Percentiles rank a stretch among this genome's conserved stretches.
phyloP scores from a whole-genome alignment of 2,113 vertebrate species.

The Sander lucioperca region DNA sequence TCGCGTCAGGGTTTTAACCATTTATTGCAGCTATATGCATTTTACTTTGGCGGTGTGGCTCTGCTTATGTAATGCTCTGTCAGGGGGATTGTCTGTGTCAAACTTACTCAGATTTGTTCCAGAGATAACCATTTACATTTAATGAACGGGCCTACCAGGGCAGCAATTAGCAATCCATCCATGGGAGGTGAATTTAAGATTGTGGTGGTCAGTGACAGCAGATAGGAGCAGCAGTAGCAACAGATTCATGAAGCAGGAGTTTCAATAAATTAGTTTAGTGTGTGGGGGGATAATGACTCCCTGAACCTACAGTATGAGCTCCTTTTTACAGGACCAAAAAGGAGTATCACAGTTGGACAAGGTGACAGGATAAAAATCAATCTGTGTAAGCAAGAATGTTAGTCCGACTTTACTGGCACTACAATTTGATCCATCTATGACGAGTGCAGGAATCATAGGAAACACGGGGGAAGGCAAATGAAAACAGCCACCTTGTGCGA shows the following conservation, averaged over 20 bases:
- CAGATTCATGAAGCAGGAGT: constrained; percentile 6
- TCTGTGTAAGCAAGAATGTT: constrained; percentile 13
- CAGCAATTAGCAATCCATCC: constrained; percentile 1
- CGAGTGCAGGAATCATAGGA: constrained; percentile 57
- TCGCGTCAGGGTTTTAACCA: neutral
- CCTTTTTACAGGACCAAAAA: constrained; percentile 30
- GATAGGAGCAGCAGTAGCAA: neutral
- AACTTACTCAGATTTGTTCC: too few relatives aligned
- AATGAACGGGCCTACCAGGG: neutral
- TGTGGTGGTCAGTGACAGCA: constrained; percentile 15
- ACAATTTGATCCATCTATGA: constrained; percentile 63
- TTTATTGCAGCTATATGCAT: neutral
- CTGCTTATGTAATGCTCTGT: neutral
- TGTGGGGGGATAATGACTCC: constrained; percentile 6
- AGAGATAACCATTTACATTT: neutral
- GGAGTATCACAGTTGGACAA: neutral
- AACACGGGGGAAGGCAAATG: constrained; percentile 70
- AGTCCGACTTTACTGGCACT: constrained; percentile 49
- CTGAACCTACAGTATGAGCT: neutral
- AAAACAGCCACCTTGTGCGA: constrained; percentile 70
- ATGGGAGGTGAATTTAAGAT: neutral
- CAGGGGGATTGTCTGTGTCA: too few relatives aligned
- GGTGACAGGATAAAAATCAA: constrained; percentile 35
- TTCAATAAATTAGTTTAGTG: neutral
- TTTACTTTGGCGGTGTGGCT: neutral